Conservation (phyloP, 2,888 invertebrate species). For the Mythimna albipuncta region DNA sequence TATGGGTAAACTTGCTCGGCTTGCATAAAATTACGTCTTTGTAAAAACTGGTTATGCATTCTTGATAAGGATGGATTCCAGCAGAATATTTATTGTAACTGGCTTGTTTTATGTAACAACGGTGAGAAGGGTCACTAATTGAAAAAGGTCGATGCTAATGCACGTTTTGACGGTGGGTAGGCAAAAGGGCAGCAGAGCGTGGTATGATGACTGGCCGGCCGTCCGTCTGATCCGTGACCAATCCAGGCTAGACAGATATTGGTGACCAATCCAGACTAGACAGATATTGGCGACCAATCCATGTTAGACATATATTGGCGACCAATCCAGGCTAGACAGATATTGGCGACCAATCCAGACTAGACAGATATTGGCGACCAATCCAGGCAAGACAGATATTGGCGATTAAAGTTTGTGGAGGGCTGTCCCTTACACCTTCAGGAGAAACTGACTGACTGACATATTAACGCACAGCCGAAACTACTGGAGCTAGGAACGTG, state of each 20-base stretch:
- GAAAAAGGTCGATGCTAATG: conserved; percentile 14
- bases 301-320: background rate
- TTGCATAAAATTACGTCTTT: conserved; percentile 29
- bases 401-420: no score
- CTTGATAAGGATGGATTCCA: conserved; percentile 5
- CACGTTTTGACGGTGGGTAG: background rate
- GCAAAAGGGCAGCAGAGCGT: background rate
- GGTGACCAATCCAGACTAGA: no score
- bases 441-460: no score
- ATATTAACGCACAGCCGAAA: no score
- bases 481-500: no score
- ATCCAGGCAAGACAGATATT: no score
- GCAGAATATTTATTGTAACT: conserved; percentile 3
- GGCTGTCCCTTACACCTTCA: no score
- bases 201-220: background rate
- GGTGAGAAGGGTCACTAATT: conserved; percentile 18
- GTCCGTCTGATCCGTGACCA: background rate
- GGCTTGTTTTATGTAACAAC: conserved; percentile 12
- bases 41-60: conserved; percentile 25
- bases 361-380: no score
- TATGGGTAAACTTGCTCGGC: conserved; percentile 10
- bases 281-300: background rate
- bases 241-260: background rate
- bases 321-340: no score
- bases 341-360: no score